Base-by-base conservation (phyloP, 2,888 invertebrate genomes). In the Drosophila maculinotata region DNA sequence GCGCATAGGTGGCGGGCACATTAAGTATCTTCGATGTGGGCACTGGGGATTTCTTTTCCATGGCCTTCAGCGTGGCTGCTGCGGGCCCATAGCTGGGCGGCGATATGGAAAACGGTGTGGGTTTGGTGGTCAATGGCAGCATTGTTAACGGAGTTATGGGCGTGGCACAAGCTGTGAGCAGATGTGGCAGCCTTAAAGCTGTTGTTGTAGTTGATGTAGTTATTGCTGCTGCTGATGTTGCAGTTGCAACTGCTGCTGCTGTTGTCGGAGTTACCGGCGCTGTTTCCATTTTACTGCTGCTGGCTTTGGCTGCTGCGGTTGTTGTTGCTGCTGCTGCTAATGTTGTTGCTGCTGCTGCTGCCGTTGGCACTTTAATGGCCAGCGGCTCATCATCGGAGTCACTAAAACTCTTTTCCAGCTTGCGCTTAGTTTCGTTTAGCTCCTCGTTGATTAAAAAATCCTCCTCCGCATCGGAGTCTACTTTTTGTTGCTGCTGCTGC, bases 341-440 rank as follows among this genome's bases (percentile, higher is more conserved):
- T 41, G 58, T 12, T 8, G 41, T 17, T 25, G 53, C 17, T 10
- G 59, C 20, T 9, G 59, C 20, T 25, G 54, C 65, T 69, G 28
- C 81, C 66, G 60, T 89, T 87, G 48, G 75, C 20, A 94, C 89
- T 80, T 94, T 93, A 54, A 92, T 92, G 15, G 93, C 93, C 48
- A 94, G 81, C 8, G 94, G 94, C 85, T 95, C 95, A 78, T 94
- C 94, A 76, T 95, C 94, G 1, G 94, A 94, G 83, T 94, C 94
- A 76, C 93, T 93, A 62, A 93, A 94, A 73, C 91, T 93, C 69
- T 92, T 92, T 60, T 92, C 92, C 7, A 92, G 78, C 76, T 91
- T 90, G 14, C 91, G 81, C 69, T 89, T 90, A 0, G 89, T 89
- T 79, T 90, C 89, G 53, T 89, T 89, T 15, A 90, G 79, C 52